Base-by-base conservation (phyloP, 1,140 invertebrate genomes). In the Daktulosphaira vitifoliae region DNA sequence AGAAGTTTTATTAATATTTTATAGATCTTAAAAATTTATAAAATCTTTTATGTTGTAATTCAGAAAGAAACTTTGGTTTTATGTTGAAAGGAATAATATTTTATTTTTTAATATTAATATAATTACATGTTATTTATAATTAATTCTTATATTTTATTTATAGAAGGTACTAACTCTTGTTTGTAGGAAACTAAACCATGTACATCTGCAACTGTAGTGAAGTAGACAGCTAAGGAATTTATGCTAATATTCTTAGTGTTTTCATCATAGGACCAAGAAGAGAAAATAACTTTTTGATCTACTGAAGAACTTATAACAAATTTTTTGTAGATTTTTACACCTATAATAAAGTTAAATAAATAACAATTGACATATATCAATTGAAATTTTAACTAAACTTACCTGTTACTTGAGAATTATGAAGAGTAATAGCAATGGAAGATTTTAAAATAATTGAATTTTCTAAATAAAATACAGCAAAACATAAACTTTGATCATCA, bases 341-440 rank as follows among this genome's bases (percentile, higher is more conserved):
- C 56, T 62, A 48, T 8, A 46, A 9, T 11, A 23, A n/a, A 22
- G 8, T 22, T 3, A 15, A 44, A 26, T 8, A 42, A 25, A 16
- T n/a, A 1, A 7, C 2, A 25, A 5, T 9, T 16, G 29, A 33
- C 29, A 11, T 6, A 6, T 33, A 33, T 33, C 5, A 33, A 33
- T 33, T 33, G 11, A 33, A 5, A 33, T 33, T 33, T 33, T 33
- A 33, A 33, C 29, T 33, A 6, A 33, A 37, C 29, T 25, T 48
- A 59, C 66, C 66, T 26, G 66, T 66, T 2, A 66, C 48, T 59
- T 66, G 66, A 46, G 66, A 66, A 38, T n/a, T 29, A 25, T 66
- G 66, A n/a, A 56, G 15, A 20, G 18, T 26, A 38, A 54, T 49
- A 9, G 29, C 48, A 26, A 15, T 23, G 20, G 26, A 44, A 8